Conservation (phyloP, 2,797 vertebrate genomes). For the Hippocampus kuda region DNA sequence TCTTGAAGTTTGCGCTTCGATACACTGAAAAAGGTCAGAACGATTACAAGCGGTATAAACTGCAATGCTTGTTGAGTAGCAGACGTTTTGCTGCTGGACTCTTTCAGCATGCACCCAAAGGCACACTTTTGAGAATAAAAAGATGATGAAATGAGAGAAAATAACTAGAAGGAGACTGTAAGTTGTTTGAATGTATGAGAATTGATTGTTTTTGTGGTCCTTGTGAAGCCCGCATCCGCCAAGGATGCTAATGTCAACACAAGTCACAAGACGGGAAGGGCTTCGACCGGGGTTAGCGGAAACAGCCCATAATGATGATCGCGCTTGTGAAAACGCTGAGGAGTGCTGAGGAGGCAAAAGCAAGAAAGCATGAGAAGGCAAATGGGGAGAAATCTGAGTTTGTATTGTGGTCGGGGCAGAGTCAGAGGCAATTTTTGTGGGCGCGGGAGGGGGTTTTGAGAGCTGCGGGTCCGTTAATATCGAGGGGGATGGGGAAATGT, state of each 20-base stretch:
- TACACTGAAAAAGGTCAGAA: too few relatives aligned
- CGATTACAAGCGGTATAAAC: too few relatives aligned
- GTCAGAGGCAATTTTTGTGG: conserved; percentile 43
- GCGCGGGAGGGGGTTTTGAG: conserved; percentile 24
- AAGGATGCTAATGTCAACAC: background rate
- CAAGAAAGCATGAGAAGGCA: conserved; percentile 7
- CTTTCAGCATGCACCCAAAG: background rate
- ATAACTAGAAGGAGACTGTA: background rate
- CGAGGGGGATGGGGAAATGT: conserved; percentile 43
- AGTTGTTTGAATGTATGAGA: background rate
- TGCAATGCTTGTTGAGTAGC: background rate
- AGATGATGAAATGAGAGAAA: background rate
- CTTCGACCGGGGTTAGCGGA: conserved; percentile 54
- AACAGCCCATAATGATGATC: conserved; percentile 50
- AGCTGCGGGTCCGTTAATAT: conserved; percentile 28
- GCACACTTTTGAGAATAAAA: background rate
- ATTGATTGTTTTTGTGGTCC: background rate
- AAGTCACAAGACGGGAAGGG: conserved; percentile 16
- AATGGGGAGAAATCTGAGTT: conserved; percentile 46
- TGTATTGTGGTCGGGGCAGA: conserved; percentile 59
- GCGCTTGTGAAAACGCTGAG: conserved; percentile 45
- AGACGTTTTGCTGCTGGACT: background rate
- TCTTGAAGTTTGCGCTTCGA: too few relatives aligned
- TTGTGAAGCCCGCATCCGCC: background rate
- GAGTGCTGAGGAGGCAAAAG: conserved; percentile 62